Evolutionary conservation across 35 echinoderm and acorn worm genomes (phyloP), one percentile per base, ranked within the genome.

Genomic region (Antedon bifida): DNA sequence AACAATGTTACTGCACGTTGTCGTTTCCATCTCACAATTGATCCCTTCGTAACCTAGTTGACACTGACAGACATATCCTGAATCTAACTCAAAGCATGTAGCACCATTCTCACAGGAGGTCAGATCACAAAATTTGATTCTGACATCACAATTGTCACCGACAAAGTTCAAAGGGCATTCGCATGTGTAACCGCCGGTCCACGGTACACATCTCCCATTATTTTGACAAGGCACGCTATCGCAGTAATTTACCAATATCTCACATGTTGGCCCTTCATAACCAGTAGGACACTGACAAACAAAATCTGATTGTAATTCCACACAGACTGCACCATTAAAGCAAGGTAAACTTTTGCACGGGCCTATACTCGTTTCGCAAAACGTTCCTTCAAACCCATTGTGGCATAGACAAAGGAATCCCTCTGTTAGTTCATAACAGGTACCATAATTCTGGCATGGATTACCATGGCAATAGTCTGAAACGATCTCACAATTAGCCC

Each of bases 291-390:
- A 92, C 0, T 30, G 32, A 77, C 90, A 92, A 23, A 44, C 33
- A 44, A 87, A 87, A 30, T 78, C 74, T 75, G 46, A 75, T 9
- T 51, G 76, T 75, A 38, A 76, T 56, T 45, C 45, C 73, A 89
- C 74, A 79, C 91, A 93, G 74, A 79, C 29, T 17, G 88, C 91
- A 75, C 91, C 84, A 84, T 93, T 93, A 36, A 86, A 84, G 75
- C 91, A 93, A 39, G 91, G 91, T 30, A 77, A 87, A 82, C 84
- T 90, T 23, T 86, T 73, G 32, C 91, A 93, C 2, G 91, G 87
- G 5, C 5, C 38, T 42, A 42, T 4, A 7, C 38, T 42, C 4
- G 4, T 42, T 14, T 42, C 38, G 14, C 38, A 42, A 42, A 42
- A 14, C 14, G 38, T 42, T 42, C 38, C 38, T 42, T 42, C 38